phyloP scores from a whole-genome alignment of 2,797 vertebrate species.

The Diglossa cyanea region DNA sequence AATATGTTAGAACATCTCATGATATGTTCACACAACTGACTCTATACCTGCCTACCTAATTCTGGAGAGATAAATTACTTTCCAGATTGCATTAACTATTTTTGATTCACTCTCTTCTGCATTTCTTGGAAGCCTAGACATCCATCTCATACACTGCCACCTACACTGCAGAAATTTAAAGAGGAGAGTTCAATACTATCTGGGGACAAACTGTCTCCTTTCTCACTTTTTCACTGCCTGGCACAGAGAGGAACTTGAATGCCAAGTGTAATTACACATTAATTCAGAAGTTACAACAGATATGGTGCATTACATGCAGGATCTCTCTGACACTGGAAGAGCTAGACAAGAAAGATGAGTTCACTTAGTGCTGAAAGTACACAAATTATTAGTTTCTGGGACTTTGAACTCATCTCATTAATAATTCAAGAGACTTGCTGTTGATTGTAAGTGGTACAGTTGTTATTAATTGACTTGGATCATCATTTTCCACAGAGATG shows the following conservation, averaged over 20 bases:
- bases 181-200: neutral
- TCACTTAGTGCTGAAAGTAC: neutral
- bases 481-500: neutral
- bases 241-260: neutral
- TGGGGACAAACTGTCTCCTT: neutral
- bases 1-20: neutral
- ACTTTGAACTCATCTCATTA: neutral
- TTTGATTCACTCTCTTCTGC: neutral
- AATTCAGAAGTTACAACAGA: neutral
- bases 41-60: neutral
- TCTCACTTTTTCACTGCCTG: neutral
- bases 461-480: neutral
- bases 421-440: neutral
- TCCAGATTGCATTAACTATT: neutral
- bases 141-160: neutral
- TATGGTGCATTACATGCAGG: neutral
- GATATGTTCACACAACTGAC: neutral
- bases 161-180: neutral
- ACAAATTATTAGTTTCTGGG: neutral
- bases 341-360: neutral
- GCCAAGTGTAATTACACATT: neutral
- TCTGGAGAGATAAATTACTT: neutral
- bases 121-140: neutral
- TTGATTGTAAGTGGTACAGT: neutral
- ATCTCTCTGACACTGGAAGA: neutral